A percentile compares a stretch with the other conserved stretches of the same genome.
phyloP scores from a whole-genome alignment of 2,113 vertebrate species.

The Shinisaurus crocodilurus region DNA sequence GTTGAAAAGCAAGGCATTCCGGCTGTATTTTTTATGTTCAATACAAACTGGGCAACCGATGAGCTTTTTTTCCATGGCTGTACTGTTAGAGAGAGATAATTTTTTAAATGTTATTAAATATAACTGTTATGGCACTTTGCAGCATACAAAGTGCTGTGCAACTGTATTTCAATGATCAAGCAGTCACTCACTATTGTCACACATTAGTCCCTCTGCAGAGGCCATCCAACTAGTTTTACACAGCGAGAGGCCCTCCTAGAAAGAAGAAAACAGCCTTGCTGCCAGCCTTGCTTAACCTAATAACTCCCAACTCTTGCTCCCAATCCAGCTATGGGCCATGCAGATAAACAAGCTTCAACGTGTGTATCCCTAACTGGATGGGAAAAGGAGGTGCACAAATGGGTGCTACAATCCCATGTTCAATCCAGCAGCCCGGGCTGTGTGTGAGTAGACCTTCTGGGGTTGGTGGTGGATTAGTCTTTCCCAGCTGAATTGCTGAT shows the following conservation, averaged over 20 bases:
- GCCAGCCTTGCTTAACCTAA: too few relatives aligned
- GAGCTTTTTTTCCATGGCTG: constrained; percentile 97
- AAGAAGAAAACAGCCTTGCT: background rate
- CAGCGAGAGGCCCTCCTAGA: background rate
- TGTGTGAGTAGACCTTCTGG: background rate
- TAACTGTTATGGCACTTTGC: background rate
- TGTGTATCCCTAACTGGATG: background rate
- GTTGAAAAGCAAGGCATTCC: constrained; percentile 97
- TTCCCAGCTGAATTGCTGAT: background rate
- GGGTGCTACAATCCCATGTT: background rate
- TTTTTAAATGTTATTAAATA: background rate
- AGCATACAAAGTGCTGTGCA: background rate
- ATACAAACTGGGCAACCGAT: constrained; percentile 98
- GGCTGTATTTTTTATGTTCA: constrained; percentile 97
- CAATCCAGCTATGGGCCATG: background rate
- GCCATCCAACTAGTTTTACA: background rate
- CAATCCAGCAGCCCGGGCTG: background rate
- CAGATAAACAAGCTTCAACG: background rate
- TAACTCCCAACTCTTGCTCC: background rate
- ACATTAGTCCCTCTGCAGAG: background rate
- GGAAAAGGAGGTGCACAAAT: background rate
- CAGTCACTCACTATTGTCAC: background rate
- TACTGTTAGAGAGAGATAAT: constrained; percentile 72
- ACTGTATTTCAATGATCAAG: background rate
- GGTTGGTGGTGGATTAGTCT: background rate